These are phyloP conservation scores for Scelioninae gen. 1 DNA, from an alignment of 2,888 invertebrate genomes.

Conservation along the genomic window DNA sequence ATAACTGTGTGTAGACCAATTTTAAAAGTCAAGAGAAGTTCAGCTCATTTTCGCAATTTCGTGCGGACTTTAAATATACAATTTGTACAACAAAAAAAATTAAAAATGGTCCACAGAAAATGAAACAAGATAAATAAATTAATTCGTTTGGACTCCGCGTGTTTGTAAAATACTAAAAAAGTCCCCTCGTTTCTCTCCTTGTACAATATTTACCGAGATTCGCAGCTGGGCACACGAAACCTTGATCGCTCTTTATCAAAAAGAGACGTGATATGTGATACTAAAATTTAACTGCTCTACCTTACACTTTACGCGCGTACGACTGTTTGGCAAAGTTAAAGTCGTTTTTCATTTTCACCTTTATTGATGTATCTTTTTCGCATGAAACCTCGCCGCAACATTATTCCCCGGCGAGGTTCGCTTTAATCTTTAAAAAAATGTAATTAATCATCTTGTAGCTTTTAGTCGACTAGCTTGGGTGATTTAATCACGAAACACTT, in stretches of 20 bases:
- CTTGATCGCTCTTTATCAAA: slow-evolving; percentile 69
- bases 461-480: slow-evolving; percentile 64
- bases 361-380: slow-evolving; percentile 31
- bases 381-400: slow-evolving; percentile 36
- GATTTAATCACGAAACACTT: slow-evolving; percentile 60
- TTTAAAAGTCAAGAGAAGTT: slow-evolving; percentile 31
- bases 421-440: slow-evolving; percentile 28
- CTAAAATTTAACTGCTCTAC: slow-evolving; percentile 78
- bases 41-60: slow-evolving; percentile 18
- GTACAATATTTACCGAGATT: slow-evolving; percentile 61
- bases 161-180: slow-evolving; percentile 40
- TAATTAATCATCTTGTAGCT: slow-evolving; percentile 43
- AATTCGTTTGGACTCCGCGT: slow-evolving; percentile 29
- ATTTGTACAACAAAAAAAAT: slow-evolving; percentile 63
- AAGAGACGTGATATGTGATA: slow-evolving; percentile 80
- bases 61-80: slow-evolving; percentile 34
- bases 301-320: slow-evolving; percentile 77
- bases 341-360: slow-evolving; percentile 74
- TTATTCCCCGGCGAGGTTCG: slow-evolving; percentile 15
- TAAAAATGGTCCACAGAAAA: slow-evolving; percentile 55
- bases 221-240: slow-evolving; percentile 66
- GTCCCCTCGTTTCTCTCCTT: slow-evolving; percentile 51
- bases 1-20: slow-evolving; percentile 40
- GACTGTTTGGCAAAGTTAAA: slow-evolving; percentile 78
- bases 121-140: slow-evolving; percentile 48